Conservation (phyloP, 2,113 vertebrate genomes). For the Romanogobio albipinnatus region DNA sequence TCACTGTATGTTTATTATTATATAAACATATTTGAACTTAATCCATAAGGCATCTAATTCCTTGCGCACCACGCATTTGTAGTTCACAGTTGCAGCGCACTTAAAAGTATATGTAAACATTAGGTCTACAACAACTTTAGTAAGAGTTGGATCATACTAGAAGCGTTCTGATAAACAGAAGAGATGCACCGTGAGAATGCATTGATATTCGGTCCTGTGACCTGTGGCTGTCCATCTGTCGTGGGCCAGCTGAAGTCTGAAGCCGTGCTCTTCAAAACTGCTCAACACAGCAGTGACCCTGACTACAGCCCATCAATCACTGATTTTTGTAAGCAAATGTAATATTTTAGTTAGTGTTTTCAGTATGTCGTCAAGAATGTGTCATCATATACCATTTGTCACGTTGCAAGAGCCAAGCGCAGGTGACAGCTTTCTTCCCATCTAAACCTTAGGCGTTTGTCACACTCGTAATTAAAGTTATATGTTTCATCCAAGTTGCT, state of each 20-base stretch:
- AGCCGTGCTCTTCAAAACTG: not conserved
- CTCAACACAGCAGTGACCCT: slow-evolving; percentile 17
- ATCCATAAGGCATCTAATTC: not conserved
- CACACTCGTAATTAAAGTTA: slow-evolving; percentile 19
- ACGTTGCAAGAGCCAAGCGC: not conserved
- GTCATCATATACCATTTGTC: not conserved
- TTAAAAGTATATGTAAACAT: no score
- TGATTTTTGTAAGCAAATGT: not conserved
- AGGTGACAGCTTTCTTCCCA: not conserved
- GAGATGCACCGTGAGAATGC: slow-evolving; percentile 29
- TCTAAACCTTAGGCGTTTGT: not conserved
- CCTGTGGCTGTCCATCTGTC: slow-evolving; percentile 43
- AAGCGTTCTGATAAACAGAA: not conserved
- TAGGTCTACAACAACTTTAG: not conserved
- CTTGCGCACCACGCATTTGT: not conserved
- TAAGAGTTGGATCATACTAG: not conserved
- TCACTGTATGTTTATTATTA: not conserved
- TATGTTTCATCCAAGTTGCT: not conserved
- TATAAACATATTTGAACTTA: not conserved
- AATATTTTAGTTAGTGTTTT: not conserved
- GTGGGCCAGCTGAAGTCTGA: slow-evolving; percentile 1
- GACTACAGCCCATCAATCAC: slow-evolving; percentile 11
- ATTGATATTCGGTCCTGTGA: slow-evolving; percentile 37
- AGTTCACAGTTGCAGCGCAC: not conserved
- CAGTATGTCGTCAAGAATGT: not conserved